Evolutionary conservation across 2,888 invertebrate genomes (phyloP).

Genomic region (Stegana nigrithorax): DNA sequence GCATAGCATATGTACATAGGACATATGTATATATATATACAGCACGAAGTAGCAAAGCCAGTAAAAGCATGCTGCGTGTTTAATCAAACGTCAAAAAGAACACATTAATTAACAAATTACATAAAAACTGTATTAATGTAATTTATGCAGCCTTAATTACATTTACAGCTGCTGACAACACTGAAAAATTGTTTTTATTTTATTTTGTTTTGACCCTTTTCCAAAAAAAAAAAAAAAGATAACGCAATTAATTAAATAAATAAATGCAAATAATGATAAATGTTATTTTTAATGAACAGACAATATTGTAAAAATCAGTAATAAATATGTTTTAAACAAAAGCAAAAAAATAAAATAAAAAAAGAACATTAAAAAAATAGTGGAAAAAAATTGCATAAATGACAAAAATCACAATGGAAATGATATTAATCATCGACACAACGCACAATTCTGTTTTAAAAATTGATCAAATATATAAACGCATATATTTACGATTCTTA

Average conservation of each 20-base stretch:
- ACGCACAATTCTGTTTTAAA: no score
- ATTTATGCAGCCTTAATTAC: constrained; percentile 47
- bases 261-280: constrained; percentile 19
- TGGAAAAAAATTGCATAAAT: no score
- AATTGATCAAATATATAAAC: not conserved
- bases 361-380: not conserved
- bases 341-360: not conserved
- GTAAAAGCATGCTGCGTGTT: not conserved
- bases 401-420: no score
- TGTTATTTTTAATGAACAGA: constrained; percentile 11
- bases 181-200: constrained; percentile 4
- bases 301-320: constrained; percentile 9
- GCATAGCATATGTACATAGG: no score
- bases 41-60: no score
- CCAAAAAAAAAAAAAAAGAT: not conserved
- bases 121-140: constrained; percentile 30
- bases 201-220: no score
- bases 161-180: constrained; percentile 16
- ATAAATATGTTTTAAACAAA: not conserved
- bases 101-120: constrained; percentile 41
- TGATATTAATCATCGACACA: no score
- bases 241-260: constrained; percentile 44
- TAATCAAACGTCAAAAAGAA: constrained; percentile 19
- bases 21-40: no score
- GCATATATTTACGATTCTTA: not conserved